phyloP scores from a whole-genome alignment of 2,888 invertebrate species.

The Proisotoma minuta region DNA sequence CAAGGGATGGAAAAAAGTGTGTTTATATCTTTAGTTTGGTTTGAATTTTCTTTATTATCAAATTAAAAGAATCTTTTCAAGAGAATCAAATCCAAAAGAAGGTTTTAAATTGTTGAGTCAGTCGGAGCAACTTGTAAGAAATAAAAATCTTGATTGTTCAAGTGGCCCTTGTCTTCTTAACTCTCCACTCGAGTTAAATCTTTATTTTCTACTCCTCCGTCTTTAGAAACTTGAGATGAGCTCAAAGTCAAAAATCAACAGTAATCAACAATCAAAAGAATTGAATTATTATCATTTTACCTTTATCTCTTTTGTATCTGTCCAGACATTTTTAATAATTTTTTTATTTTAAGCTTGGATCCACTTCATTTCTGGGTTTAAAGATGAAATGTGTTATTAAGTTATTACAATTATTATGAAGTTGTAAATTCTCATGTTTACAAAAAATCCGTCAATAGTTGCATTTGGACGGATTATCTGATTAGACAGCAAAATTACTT shows the following conservation, averaged over 20 bases:
- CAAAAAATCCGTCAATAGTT: too few species aligned
- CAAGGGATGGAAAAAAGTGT: neutral
- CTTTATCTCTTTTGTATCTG: neutral
- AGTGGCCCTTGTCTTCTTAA: neutral
- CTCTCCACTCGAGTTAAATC: too few species aligned
- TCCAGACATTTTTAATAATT: too few species aligned
- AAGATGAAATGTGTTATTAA: too few species aligned
- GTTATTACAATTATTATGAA: too few species aligned
- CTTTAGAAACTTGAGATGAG: too few species aligned
- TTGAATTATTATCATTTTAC: neutral
- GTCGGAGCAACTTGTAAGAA: neutral
- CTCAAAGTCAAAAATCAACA: neutral
- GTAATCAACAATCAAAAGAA: neutral
- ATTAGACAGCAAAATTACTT: too few species aligned
- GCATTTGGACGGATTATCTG: too few species aligned
- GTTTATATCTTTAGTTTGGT: neutral
- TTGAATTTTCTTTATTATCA: neutral
- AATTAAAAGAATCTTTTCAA: neutral
- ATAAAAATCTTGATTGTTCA: neutral
- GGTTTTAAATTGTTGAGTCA: neutral
- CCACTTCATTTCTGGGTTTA: too few species aligned
- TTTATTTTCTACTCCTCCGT: too few species aligned
- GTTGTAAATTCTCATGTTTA: too few species aligned
- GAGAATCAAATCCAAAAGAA: neutral
- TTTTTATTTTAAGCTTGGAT: too few species aligned